These are phyloP conservation scores for Epicampocera succincta DNA, from an alignment of 2,888 invertebrate genomes.

Conservation along the genomic window DNA sequence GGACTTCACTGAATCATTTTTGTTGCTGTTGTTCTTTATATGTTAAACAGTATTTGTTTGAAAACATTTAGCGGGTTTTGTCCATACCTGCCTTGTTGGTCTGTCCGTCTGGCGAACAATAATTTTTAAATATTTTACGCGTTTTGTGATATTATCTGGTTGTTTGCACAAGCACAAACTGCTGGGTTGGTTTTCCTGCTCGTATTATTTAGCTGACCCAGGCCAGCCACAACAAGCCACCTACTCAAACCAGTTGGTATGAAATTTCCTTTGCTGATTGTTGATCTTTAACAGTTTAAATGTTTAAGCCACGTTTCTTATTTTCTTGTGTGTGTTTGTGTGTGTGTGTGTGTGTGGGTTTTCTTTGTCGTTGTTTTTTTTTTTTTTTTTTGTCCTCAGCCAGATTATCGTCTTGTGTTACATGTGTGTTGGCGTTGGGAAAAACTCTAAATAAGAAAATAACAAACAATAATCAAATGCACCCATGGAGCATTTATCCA, in stretches of 20 bases:
- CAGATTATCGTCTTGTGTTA: conserved; percentile 38
- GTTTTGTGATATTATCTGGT: conserved; percentile 56
- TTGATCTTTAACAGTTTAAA: conserved; percentile 70
- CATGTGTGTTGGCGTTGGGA: conserved; percentile 55
- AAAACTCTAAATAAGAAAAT: conserved; percentile 7
- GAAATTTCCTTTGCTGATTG: conserved; percentile 48
- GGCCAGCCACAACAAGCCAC: conserved; percentile 32
- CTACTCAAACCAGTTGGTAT: conserved; percentile 54
- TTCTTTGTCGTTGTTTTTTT: too few species aligned
- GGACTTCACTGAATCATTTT: conserved; percentile 43
- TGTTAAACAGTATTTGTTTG: conserved; percentile 36
- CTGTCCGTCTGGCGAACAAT: conserved; percentile 14
- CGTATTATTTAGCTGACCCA: conserved; percentile 47
- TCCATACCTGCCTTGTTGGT: not conserved
- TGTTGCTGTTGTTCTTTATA: conserved; percentile 23
- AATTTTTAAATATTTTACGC: conserved; percentile 63
- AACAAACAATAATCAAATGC: conserved; percentile 21
- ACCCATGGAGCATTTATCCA: not conserved
- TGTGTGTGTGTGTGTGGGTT: too few species aligned
- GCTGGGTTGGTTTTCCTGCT: conserved; percentile 40
- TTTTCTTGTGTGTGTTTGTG: not conserved
- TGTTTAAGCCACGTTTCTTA: conserved; percentile 42
- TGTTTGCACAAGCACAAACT: conserved; percentile 13
- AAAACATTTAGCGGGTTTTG: conserved; percentile 11
- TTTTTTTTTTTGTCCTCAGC: conserved; percentile 13